Percentiles rank a stretch among this genome's conserved stretches.
Conservation (phyloP, 2,113 vertebrate genomes). For the Guaruba guarouba region DNA sequence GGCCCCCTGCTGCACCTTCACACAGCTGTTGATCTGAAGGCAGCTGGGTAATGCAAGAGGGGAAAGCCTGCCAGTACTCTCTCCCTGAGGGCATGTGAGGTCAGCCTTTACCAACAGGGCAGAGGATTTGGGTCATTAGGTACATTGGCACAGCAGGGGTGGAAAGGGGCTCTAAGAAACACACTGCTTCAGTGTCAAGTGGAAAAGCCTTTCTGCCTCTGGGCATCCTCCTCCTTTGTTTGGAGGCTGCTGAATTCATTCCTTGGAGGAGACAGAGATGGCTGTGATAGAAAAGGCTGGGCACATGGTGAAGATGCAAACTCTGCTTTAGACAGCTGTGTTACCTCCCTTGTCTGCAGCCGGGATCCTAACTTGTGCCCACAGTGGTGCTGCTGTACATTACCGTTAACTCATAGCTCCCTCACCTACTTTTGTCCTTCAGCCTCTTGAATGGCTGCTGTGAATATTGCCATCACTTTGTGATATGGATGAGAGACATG, state of each 20-base stretch:
- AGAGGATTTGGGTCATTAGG: slow-evolving; percentile 34
- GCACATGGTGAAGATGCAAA: neutral
- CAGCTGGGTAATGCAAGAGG: neutral
- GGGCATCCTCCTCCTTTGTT: slow-evolving; percentile 19
- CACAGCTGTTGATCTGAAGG: neutral
- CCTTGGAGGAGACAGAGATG: slow-evolving; percentile 14
- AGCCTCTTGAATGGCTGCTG: neutral
- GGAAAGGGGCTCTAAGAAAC: slow-evolving; percentile 11
- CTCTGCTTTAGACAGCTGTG: neutral
- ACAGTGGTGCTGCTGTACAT: neutral
- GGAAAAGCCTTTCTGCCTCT: slow-evolving; percentile 34
- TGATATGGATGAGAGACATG: neutral
- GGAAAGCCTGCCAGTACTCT: neutral
- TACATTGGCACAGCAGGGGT: neutral
- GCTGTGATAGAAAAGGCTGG: neutral
- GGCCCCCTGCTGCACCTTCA: neutral
- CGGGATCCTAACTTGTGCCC: neutral
- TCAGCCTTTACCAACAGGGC: slow-evolving; percentile 20
- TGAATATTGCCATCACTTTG: neutral
- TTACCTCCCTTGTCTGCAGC: neutral
- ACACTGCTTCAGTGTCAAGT: neutral
- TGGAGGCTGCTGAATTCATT: slow-evolving; percentile 5
- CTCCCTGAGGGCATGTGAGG: neutral
- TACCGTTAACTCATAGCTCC: neutral
- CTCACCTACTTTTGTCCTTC: neutral